Base-by-base conservation (phyloP, 1,140 invertebrate genomes). In the Aphaenogaster rudis region DNA sequence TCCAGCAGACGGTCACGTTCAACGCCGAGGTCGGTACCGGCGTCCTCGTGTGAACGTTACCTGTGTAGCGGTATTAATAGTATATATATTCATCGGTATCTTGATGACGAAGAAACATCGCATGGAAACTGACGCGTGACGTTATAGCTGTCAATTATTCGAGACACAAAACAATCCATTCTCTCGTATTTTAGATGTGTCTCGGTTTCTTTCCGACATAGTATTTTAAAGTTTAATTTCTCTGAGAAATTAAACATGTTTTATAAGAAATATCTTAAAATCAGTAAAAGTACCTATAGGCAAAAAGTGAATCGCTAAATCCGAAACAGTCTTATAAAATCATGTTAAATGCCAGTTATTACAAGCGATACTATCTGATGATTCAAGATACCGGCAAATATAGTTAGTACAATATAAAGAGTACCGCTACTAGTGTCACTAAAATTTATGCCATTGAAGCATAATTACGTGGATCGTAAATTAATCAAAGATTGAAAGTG, bases 11-110 rank as follows among this genome's bases (percentile, higher is more conserved):
- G 95, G 97, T 98, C 92, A 97, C 97, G 48, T 98, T 98, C 95
- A 98, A 96, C 93, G 97, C 97, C 94, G 98, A 98, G 97, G 97
- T 98, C 96, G 97, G 97, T 97, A 97, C 94, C 39, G 96, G 96
- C 52, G 96, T 96, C 80, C 92, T 96, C 89, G 96, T 96, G 74
- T 94, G 91, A 91, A 64, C 17, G n/a, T 74, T 69, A 57, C 9
- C 21, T 21, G 42, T 28, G 42, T 78, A 64, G 21, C 9, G 57
- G 61, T 71, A 71, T 59, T 36, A 33, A 57, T 45, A 39, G 39
- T 42, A 57, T 50, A 33, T 15, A 48, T 48, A 33, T n/a, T 71
- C 17, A 39, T 57, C 79, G 63, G 21, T 81, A 54, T 33, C 42
- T 82, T 21, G 15, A 88, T 17, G 42, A 64, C 17, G 45, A 52